Evolutionary conservation across 2,888 invertebrate species (phyloP).

Genomic region (Morpho helenor): DNA sequence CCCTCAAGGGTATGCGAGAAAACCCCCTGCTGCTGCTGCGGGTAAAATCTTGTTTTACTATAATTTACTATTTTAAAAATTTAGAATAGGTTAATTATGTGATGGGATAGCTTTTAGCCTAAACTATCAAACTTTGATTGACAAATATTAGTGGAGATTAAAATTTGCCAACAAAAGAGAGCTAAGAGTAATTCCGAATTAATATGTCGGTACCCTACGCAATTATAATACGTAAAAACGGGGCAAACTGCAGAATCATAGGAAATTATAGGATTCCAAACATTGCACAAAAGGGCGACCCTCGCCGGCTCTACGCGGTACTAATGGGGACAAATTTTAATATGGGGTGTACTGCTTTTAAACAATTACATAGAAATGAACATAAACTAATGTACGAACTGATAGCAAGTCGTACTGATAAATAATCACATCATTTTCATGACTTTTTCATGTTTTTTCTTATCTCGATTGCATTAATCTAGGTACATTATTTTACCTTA

Average conservation of each 20-base stretch:
- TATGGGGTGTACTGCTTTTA: constrained; percentile 61
- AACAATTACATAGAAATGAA: constrained; percentile 44
- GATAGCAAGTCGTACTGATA: no score
- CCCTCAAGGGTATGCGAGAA: no score
- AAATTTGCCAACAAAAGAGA: constrained; percentile 56
- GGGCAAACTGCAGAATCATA: constrained; percentile 68
- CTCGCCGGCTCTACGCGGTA: constrained; percentile 43
- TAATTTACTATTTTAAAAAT: no score
- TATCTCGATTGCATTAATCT: no score
- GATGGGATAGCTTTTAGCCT: no score
- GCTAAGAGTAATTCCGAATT: constrained; percentile 56
- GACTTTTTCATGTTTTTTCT: no score
- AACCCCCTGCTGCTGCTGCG: no score
- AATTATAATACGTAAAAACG: constrained; percentile 55
- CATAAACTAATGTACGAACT: constrained; percentile 3
- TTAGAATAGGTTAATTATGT: no score
- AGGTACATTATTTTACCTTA: no score
- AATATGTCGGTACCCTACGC: constrained; percentile 45
- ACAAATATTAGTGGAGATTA: constrained; percentile 58
- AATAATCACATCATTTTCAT: no score
- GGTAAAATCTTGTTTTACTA: no score
- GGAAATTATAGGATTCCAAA: constrained; percentile 73
- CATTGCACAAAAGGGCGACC: constrained; percentile 60
- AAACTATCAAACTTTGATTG: constrained; percentile 28
- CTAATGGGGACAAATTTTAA: constrained; percentile 72